These are phyloP conservation scores for Solea solea DNA, from an alignment of 2,113 vertebrate species.

Conservation along the genomic window DNA sequence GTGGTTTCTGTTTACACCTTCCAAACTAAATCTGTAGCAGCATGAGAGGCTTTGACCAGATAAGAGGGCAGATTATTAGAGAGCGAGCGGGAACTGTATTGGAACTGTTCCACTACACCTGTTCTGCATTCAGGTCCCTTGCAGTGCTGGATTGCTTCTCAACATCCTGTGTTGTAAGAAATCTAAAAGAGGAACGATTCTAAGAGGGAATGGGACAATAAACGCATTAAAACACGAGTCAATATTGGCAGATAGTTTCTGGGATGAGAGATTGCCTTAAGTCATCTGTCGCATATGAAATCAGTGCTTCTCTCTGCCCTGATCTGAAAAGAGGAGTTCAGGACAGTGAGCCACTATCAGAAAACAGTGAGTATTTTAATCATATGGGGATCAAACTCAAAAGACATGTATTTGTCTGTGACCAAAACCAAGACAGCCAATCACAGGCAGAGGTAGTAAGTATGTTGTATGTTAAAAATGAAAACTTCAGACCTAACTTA, in stretches of 20 bases:
- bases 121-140: too few species aligned
- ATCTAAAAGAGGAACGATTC: too few species aligned
- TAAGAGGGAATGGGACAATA: not conserved
- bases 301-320: not conserved
- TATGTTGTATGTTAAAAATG: not conserved
- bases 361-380: not conserved
- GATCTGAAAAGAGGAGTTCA: not conserved
- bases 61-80: too few species aligned
- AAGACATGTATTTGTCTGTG: too few species aligned
- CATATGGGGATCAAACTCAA: not conserved
- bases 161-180: too few species aligned
- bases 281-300: not conserved
- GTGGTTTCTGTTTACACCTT: too few species aligned
- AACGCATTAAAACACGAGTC: not conserved
- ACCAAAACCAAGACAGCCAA: not conserved
- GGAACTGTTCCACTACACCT: too few species aligned
- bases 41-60: too few species aligned
- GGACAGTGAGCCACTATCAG: not conserved
- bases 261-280: not conserved
- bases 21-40: too few species aligned
- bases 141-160: too few species aligned
- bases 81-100: too few species aligned
- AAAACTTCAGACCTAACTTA: constrained; percentile 54
- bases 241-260: not conserved
- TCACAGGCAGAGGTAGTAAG: not conserved